These are phyloP conservation scores for Grantiella picta DNA, from an alignment of 2,113 vertebrate genomes.

Conservation along the genomic window DNA sequence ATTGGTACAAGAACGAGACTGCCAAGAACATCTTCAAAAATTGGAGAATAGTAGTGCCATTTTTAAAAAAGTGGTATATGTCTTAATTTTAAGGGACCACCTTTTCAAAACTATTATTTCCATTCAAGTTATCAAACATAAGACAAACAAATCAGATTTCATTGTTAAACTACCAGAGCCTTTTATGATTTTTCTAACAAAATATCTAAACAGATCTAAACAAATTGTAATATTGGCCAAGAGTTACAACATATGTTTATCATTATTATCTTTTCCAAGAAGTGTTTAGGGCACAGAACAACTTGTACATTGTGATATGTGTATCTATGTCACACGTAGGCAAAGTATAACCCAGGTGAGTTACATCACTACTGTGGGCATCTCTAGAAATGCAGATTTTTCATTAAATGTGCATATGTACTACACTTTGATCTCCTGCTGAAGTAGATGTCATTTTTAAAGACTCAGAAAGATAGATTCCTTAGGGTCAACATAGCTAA, in stretches of 20 bases:
- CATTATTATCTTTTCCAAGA: background rate
- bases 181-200: background rate
- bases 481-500: background rate
- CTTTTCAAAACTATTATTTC: background rate
- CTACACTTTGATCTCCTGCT: background rate
- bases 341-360: background rate
- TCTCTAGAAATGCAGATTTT: background rate
- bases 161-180: background rate
- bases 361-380: background rate
- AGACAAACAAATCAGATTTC: background rate
- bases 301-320: background rate
- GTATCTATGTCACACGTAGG: background rate
- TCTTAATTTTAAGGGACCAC: background rate
- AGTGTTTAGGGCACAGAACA: background rate
- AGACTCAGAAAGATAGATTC: background rate
- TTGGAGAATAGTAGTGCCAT: background rate
- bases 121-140: background rate
- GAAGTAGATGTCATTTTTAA: background rate
- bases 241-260: background rate
- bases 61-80: background rate
- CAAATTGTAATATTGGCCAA: background rate
- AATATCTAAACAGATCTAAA: background rate
- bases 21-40: background rate
- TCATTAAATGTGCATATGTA: background rate
- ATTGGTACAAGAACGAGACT: background rate